Conservation (phyloP, 2,797 vertebrate genomes). For the Myripristis jacobus region DNA sequence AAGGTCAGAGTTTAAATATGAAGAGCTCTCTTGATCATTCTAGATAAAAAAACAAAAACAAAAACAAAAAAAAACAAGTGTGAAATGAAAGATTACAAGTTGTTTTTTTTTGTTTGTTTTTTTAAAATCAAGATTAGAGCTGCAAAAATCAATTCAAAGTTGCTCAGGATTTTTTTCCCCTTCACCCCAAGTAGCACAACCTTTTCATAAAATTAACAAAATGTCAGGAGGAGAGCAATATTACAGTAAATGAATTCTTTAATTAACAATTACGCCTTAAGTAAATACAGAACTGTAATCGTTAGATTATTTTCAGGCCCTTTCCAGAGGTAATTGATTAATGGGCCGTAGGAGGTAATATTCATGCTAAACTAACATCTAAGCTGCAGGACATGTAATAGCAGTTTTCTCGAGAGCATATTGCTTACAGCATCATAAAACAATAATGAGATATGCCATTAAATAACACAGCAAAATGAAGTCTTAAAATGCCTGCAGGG, state of each 20-base stretch:
- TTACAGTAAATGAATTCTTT: conserved; percentile 61
- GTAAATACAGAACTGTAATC: conserved; percentile 70
- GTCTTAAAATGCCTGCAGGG: conserved; percentile 73
- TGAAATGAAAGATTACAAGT: not conserved
- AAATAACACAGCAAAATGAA: conserved; percentile 79
- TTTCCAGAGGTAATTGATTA: conserved; percentile 74
- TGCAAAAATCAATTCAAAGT: conserved; percentile 19
- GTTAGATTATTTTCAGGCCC: conserved; percentile 66
- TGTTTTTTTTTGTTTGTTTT: no score
- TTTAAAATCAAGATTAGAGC: no score
- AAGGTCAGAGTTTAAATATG: not conserved
- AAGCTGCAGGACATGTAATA: conserved; percentile 70
- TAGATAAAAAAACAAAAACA: not conserved
- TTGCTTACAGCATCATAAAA: conserved; percentile 82
- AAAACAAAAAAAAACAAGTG: no score
- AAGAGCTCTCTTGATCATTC: not conserved
- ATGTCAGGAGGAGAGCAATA: conserved; percentile 41
- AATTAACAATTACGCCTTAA: conserved; percentile 69
- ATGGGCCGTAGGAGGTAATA: conserved; percentile 70
- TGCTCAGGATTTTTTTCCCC: conserved; percentile 20
- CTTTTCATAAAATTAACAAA: conserved; percentile 40
- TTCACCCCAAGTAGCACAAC: conserved; percentile 29
- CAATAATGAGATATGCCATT: conserved; percentile 79
- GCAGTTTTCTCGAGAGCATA: conserved; percentile 68
- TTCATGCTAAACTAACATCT: conserved; percentile 74